Evolutionary conservation across 2,888 invertebrate genomes (phyloP), one percentile per base, ranked within the genome.

Genomic region (Ennomos quercinarius): DNA sequence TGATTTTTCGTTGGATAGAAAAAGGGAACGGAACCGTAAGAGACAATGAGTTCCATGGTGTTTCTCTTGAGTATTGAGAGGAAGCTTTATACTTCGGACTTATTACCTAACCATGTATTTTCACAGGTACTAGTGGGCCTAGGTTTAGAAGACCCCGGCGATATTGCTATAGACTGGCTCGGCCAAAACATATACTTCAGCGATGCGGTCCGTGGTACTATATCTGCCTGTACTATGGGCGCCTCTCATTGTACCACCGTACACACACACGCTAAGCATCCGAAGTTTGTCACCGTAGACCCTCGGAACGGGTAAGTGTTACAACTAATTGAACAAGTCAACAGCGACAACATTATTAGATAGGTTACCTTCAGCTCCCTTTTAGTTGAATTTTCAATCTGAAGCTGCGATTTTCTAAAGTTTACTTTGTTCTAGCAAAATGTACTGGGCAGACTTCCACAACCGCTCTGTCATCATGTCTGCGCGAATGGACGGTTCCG

Each of bases 371-470:
- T 17, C 3, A 17, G 17, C 3, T n/a, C n/a, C 17, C 3, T 17
- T 17, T 1, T 17, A 17, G 1, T 17, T 3, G 1, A 17, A 1
- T 3, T 17, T 3, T 17, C 13, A 40, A 11, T 41, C 35, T 27
- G 4, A 4, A n/a, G 2, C 2, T 36, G 37, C 2, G 27, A 4
- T 27, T 5, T 27, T 27, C 27, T 27, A 27, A 27, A 27, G 27
- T 6, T 27, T 27, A 27, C 6, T 27, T 41, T 13, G 52, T 60
- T 66, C 0, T 74, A 97, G 97, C 2, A 89, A 93, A 71, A 96
- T 99, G 95, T 99, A 95, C 86, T 99, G 98, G 98, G 95, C 97
- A 0, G 98, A 99, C 83, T 98, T 97, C 96, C 97, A 97, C 4
- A 73, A 84, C 0, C 90, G 87, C 9, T 94, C 96, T 0, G 93